Evolutionary conservation across 2,113 vertebrate genomes (phyloP).

Genomic region (Haemorhous mexicanus): DNA sequence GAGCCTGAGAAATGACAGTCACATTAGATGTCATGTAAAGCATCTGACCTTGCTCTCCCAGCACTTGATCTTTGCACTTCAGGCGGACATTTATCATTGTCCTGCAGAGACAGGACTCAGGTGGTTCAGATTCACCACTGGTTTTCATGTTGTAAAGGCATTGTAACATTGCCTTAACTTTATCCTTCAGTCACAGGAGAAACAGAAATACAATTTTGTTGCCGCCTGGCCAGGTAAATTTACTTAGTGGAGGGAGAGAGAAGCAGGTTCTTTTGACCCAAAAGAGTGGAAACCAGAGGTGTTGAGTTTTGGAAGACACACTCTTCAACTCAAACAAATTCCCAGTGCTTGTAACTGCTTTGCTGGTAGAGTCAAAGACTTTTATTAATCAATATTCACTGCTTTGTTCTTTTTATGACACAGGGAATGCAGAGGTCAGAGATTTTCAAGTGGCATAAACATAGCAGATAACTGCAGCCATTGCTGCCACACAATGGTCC

Average conservation of each 20-base stretch:
- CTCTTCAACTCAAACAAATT: not conserved
- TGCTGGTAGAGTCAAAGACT: constrained; percentile 7
- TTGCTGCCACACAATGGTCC: constrained; percentile 24
- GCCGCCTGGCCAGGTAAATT: constrained; percentile 2
- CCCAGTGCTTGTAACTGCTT: not conserved
- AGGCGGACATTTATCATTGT: constrained; percentile 69
- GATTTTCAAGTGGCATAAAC: constrained; percentile 43
- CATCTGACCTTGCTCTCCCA: constrained; percentile 73
- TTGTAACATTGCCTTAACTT: not conserved
- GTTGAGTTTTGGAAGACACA: not conserved
- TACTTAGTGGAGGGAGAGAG: not conserved
- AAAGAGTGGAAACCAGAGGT: not conserved
- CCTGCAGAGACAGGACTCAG: constrained; percentile 67
- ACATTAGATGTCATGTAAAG: constrained; percentile 74
- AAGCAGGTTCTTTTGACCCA: not conserved
- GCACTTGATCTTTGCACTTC: constrained; percentile 76
- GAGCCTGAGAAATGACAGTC: constrained; percentile 73
- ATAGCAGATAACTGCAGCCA: not conserved
- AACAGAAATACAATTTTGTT: not conserved
- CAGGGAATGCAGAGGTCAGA: constrained; percentile 61
- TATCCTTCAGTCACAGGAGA: not conserved
- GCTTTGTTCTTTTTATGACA: constrained; percentile 51
- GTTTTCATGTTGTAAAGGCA: constrained; percentile 33
- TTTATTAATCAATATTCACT: constrained; percentile 53
- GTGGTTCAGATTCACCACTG: constrained; percentile 53